Base-by-base conservation (phyloP, 2,888 invertebrate species). In the Halictus ligatus region DNA sequence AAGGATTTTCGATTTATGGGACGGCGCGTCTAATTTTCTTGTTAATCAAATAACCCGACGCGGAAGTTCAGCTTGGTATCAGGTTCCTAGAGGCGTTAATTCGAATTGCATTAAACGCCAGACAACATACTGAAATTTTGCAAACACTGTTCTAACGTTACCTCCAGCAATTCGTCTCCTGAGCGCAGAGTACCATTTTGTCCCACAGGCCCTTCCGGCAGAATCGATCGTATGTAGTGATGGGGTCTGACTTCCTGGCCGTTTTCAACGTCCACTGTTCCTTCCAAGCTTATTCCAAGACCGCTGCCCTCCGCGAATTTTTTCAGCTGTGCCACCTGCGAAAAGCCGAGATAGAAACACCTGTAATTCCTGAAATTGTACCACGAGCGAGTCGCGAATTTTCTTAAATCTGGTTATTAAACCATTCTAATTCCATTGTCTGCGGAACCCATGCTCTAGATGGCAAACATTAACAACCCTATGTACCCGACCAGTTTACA, bases 141-240 rank as follows among this genome's bases (percentile, higher is more conserved):
- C 25, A 48, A 72, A 54, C 29, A 43, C 72, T 50, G 72, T 82
- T 72, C 75, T 5, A 2, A 73, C 86, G 48, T 93, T 95, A 97
- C 97, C 96, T 97, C 98, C 86, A 99, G 96, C 84, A 99, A 96
- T 95, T 99, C 99, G 95, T 99, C 99, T 0, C 99, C 99, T 21
- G 99, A 98, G 90, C 97, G 97, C 58, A 99, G 96, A 75, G 97
- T 97, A 8, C 97, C 98, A 93, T 99, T 99, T 89, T 98, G 97
- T 8, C 99, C 99, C 3, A 99, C 99, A 0, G 99, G 99, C 1
- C 99, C 99, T 95, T 99, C 99, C n/a, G 98, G 97, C 92, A 99
- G 96, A 92, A 99, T 99, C 79, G 99, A 99, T 90, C 99, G 97
- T 94, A 99, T 99, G 95, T 99, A 99, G 96, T 99, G 99, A 96